These are phyloP conservation scores for Hippocampus kuda DNA, from an alignment of 2,797 vertebrate genomes.

Conservation along the genomic window DNA sequence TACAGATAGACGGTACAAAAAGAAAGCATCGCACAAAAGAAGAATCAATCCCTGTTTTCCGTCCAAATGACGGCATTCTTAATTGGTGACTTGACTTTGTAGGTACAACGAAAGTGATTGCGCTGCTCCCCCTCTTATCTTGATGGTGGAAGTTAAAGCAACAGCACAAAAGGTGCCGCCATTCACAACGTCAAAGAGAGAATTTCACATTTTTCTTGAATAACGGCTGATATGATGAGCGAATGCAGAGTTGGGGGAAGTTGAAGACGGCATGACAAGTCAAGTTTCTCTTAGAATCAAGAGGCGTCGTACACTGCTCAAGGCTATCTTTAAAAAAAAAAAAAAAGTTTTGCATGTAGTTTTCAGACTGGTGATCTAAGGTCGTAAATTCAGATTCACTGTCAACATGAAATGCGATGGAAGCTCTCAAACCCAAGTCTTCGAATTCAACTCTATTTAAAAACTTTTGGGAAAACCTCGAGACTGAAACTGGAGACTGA, in stretches of 20 bases:
- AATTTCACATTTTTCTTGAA: neutral
- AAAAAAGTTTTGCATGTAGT: neutral
- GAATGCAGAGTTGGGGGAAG: neutral
- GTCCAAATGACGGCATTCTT: constrained; percentile 15
- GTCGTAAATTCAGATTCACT: constrained; percentile 1
- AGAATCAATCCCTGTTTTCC: constrained; percentile 21
- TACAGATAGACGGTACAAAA: constrained; percentile 43
- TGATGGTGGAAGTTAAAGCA: constrained; percentile 23
- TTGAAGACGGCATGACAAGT: constrained; percentile 1
- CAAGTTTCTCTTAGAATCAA: neutral
- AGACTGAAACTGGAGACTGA: too few species aligned
- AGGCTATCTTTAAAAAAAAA: neutral
- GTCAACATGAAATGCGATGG: neutral
- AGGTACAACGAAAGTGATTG: constrained; percentile 23
- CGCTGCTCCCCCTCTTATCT: constrained; percentile 17
- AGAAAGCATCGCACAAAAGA: constrained; percentile 20
- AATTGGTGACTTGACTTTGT: constrained; percentile 35
- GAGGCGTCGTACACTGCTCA: neutral
- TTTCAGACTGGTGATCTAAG: constrained; percentile 5
- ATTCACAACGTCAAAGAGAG: neutral
- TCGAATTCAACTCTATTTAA: neutral
- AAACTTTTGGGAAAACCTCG: neutral
- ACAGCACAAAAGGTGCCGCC: constrained; percentile 27
- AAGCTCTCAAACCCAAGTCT: neutral
- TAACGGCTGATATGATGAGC: neutral